Evolutionary conservation across 2,888 invertebrate genomes (phyloP), one percentile per base, ranked within the genome.

Genomic region (Sacculina carcini): DNA sequence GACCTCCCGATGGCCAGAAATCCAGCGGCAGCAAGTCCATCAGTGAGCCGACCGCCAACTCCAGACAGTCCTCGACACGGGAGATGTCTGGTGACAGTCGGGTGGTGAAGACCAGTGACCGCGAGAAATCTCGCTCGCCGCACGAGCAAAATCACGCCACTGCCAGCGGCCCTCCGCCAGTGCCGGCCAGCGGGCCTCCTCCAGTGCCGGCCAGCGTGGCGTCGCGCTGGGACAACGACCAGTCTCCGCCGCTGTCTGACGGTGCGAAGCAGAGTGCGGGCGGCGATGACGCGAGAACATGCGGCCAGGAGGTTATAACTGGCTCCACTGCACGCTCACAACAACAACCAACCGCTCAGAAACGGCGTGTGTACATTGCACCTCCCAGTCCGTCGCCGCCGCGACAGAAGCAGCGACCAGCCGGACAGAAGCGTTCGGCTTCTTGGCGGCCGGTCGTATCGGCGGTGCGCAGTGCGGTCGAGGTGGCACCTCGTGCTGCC

Each of bases 391-490:
- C 42, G 28, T 6, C n/a, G 42, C 42, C 26, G 28, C 26, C 42
- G 26, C 12, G 26, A n/a, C 26, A 42, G 28, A 28, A 28, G 26
- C 26, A 42, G 26, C 16, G 42, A 28, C 16, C 24, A n/a, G 5
- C 40, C 24, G 5, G 40, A 40, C 2, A 12, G 23, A 23, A 7
- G 3, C 1, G 40, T 24, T 14, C 42, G 42, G 14, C 42, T 26
- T 26, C 42, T 28, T 26, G 16, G 26, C 14, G 26, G 26, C 26
- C 26, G n/a, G n/a, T n/a, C n/a, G n/a, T n/a, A n/a, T n/a, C n/a
- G n/a, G n/a, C n/a, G n/a, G n/a, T 42, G 28, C 42, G 42, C 28
- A 42, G 42, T n/a, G 42, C 42, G 16, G 42, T 42, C 16, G 42
- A 42, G 42, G n/a, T n/a, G n/a, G n/a, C n/a, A n/a, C n/a, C n/a